These are phyloP conservation scores for Apamea monoglypha DNA, from an alignment of 2,888 invertebrate species.

Conservation along the genomic window DNA sequence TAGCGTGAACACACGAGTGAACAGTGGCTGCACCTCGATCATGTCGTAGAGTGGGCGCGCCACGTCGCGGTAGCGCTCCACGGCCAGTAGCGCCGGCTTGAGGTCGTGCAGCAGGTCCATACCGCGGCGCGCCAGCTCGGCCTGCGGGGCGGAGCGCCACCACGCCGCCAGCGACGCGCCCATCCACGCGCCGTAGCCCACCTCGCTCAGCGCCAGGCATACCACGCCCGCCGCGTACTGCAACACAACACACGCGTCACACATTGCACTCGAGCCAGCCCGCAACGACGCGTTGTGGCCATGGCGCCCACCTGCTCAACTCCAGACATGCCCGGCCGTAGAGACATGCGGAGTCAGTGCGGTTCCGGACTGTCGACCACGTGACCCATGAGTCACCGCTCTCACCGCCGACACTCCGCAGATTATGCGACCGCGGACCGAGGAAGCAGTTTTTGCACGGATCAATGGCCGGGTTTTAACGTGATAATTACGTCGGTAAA, in stretches of 20 bases:
- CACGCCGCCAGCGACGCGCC: slow-evolving; percentile 84
- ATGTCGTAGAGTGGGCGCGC: slow-evolving; percentile 84
- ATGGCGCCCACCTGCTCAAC: neutral
- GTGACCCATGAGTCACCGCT: neutral
- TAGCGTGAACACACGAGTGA: neutral
- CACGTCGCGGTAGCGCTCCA: slow-evolving; percentile 84
- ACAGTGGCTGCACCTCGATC: slow-evolving; percentile 78
- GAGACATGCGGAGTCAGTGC: neutral
- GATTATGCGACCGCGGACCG: neutral
- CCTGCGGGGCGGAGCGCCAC: slow-evolving; percentile 86
- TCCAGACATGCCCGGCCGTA: neutral
- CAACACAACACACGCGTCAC: slow-evolving; percentile 5
- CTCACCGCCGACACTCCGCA: neutral
- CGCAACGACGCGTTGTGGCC: too few relatives aligned
- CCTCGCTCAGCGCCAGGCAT: slow-evolving; percentile 83
- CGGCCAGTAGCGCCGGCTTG: slow-evolving; percentile 86
- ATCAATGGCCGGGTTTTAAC: slow-evolving; percentile 30
- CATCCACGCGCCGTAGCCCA: slow-evolving; percentile 88
- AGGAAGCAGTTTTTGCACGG: slow-evolving; percentile 7
- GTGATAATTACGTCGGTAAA: slow-evolving; percentile 10
- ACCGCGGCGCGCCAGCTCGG: slow-evolving; percentile 86
- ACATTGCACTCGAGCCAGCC: too few relatives aligned
- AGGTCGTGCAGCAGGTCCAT: slow-evolving; percentile 86
- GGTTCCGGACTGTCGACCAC: neutral
- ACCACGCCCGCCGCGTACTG: slow-evolving; percentile 84